Conservation (phyloP, 2,888 invertebrate genomes). For the Formica aserva region DNA sequence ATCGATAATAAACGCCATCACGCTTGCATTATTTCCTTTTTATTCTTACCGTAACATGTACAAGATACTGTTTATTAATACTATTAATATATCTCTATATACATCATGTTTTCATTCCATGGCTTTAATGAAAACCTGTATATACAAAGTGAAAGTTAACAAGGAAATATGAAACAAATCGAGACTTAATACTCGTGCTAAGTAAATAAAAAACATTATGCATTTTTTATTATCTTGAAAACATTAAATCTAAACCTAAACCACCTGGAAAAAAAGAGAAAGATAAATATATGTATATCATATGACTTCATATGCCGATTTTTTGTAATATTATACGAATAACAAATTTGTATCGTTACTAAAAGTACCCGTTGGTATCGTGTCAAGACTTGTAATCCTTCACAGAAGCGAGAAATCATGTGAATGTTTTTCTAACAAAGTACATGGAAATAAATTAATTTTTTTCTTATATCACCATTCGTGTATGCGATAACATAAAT, state of each 20-base stretch:
- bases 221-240: slow-evolving; percentile 7
- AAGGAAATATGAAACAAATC: slow-evolving; percentile 9
- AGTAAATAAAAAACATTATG: slow-evolving; percentile 3
- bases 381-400: background rate
- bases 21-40: slow-evolving; percentile 82
- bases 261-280: background rate
- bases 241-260: background rate
- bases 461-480: background rate
- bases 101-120: background rate
- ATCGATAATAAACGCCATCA: slow-evolving; percentile 86
- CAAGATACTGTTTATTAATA: slow-evolving; percentile 10
- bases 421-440: background rate
- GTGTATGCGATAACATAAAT: background rate
- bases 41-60: slow-evolving; percentile 53
- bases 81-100: slow-evolving; percentile 35
- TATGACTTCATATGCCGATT: background rate
- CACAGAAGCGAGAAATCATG: background rate
- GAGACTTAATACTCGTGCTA: background rate
- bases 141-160: slow-evolving; percentile 8
- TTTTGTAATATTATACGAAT: slow-evolving; percentile 16
- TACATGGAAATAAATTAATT: background rate
- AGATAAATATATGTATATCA: background rate
- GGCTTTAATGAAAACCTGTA: slow-evolving; percentile 6
- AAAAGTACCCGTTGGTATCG: background rate
- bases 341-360: background rate